phyloP scores from a whole-genome alignment of 2,797 vertebrate species.

The Lates japonicus region DNA sequence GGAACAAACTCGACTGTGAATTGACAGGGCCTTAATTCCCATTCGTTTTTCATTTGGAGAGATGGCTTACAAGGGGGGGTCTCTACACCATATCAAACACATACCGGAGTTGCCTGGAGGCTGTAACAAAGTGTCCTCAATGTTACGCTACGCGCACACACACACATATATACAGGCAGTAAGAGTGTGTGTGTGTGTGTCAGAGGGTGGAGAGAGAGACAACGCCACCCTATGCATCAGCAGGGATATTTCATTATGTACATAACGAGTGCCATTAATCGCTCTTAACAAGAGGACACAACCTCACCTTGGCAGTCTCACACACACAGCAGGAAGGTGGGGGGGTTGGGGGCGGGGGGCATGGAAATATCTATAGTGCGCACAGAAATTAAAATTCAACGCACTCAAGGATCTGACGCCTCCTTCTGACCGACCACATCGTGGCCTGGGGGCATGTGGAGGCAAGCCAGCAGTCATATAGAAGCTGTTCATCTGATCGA shows the following conservation, averaged over 20 bases:
- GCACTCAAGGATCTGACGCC: constrained; percentile 80
- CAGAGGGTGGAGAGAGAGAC: constrained; percentile 57
- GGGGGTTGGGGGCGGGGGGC: constrained; percentile 38
- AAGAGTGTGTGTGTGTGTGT: constrained; percentile 28
- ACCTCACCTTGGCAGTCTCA: constrained; percentile 87
- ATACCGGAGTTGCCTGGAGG: constrained; percentile 71
- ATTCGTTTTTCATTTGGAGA: constrained; percentile 73
- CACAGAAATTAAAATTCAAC: constrained; percentile 83
- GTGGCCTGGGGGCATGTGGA: constrained; percentile 61
- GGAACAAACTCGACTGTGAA: constrained; percentile 68
- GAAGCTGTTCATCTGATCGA: constrained; percentile 60
- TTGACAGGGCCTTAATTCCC: constrained; percentile 73
- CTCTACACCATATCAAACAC: constrained; percentile 73
- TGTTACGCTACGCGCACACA: constrained; percentile 34
- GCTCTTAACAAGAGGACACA: constrained; percentile 89
- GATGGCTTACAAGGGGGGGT: constrained; percentile 55
- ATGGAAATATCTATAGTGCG: constrained; percentile 75
- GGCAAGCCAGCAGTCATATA: constrained; percentile 68
- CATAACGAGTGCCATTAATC: constrained; percentile 89
- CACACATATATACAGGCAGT: too few relatives aligned
- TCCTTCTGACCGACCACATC: constrained; percentile 75
- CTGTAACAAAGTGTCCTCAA: constrained; percentile 68
- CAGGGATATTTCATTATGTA: constrained; percentile 89
- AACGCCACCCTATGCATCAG: constrained; percentile 82
- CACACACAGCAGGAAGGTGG: constrained; percentile 77